Evolutionary conservation across 1,140 invertebrate genomes (phyloP), one percentile per base, ranked within the genome.

Genomic region (Batillaria attramentaria): DNA sequence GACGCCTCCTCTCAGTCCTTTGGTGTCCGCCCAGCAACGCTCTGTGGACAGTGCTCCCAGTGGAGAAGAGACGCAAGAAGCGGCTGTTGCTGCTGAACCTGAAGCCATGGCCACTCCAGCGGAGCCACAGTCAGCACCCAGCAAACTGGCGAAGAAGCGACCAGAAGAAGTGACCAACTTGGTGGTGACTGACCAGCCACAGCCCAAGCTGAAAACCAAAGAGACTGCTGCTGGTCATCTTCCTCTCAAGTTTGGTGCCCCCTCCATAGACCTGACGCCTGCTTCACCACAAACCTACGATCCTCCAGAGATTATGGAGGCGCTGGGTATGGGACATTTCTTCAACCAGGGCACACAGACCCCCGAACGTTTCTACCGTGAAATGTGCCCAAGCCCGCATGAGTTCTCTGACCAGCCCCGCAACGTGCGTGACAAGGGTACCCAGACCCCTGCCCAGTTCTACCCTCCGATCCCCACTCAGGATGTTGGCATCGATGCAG

Each of bases 301-400:
- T 16, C 73, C 73, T 5, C 73, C 54, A 16, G 73, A 75, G 73
- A 42, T 75, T 4, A 65, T 75, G 73, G 73, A 75, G 28, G n/a
- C 73, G 28, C 37, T 75, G 54, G 73, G 73, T n/a, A 75, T 75
- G 73, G 73, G 73, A 3, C 73, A 75, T 37, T 75, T 75, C 54
- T 75, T 62, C 73, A 75, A 42, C 35, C 73, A 75, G 73, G 39
- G 73, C 73, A 75, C 73, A 5, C 73, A 75, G 73, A 75, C 73
- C 35, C 73, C 73, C 18, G 73, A 75, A 8, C 33, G 73, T 2
- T 75, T 75, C 54, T 75, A 42, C 39, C 73, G 73, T n/a, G 73
- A 75, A 39, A 75, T 75, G 73, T 75, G 73, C 37, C 73, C 73
- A 33, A 62, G 54, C 57, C 73, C 73, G n/a, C 73, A 75, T 37